phyloP scores from a whole-genome alignment of 2,888 invertebrate species.

The Andrena haemorrhoa region DNA sequence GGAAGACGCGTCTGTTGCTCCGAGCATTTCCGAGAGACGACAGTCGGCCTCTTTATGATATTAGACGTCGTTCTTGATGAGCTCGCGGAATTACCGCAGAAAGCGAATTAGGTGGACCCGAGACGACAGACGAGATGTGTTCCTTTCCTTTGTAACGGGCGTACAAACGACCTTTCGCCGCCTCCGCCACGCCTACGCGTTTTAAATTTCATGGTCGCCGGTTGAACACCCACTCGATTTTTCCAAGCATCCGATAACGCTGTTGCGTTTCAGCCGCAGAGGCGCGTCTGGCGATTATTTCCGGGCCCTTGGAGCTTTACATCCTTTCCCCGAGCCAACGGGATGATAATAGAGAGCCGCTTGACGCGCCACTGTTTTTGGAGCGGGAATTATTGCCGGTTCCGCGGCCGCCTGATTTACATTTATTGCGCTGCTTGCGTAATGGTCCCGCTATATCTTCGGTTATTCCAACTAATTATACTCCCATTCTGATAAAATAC shows the following conservation, averaged over 20 bases:
- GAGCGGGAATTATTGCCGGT: conserved; percentile 82
- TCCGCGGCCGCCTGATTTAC: conserved; percentile 83
- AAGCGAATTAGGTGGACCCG: conserved; percentile 15
- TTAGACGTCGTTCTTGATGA: conserved; percentile 23
- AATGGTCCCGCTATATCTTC: conserved; percentile 83
- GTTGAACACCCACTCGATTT: conserved; percentile 24
- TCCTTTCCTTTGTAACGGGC: conserved; percentile 20
- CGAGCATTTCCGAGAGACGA: conserved; percentile 11
- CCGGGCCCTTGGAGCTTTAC: conserved; percentile 53
- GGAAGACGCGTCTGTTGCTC: conserved; percentile 5
- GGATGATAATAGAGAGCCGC: conserved; percentile 80
- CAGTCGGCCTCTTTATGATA: conserved; percentile 19
- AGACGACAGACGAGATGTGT: conserved; percentile 6
- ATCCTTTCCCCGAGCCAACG: conserved; percentile 34
- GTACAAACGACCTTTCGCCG: not conserved
- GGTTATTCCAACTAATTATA: conserved; percentile 84
- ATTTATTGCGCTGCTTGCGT: conserved; percentile 83
- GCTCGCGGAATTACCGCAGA: conserved; percentile 13
- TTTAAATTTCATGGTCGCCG: not conserved
- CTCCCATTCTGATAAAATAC: conserved; percentile 82
- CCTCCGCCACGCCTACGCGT: too few species aligned
- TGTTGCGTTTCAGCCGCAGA: conserved; percentile 50
- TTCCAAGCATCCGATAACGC: conserved; percentile 24
- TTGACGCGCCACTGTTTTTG: conserved; percentile 82
- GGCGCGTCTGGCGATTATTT: conserved; percentile 58